These are phyloP conservation scores for Brachyhypopomus occidentalis DNA, from an alignment of 2,113 vertebrate species.

Conservation along the genomic window DNA sequence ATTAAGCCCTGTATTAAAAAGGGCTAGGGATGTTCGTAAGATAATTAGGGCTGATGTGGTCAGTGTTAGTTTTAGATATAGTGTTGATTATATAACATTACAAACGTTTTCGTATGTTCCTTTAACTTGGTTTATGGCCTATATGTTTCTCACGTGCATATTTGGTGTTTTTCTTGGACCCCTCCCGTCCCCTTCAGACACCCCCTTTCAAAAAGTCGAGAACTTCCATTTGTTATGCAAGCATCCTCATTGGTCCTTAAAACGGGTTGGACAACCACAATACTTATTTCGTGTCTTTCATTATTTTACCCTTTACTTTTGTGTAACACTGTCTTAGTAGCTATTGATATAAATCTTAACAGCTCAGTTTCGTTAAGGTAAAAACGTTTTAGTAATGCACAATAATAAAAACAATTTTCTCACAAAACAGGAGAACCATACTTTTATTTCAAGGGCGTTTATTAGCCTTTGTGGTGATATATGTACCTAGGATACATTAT, in stretches of 20 bases:
- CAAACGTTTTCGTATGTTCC: not conserved
- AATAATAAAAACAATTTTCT: not conserved
- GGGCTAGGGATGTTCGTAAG: too few relatives aligned
- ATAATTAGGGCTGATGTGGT: not conserved
- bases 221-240: not conserved
- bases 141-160: not conserved
- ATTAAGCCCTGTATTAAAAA: too few relatives aligned
- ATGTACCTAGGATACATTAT: constrained; percentile 66
- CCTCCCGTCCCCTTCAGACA: not conserved
- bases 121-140: not conserved
- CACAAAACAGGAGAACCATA: constrained; percentile 42
- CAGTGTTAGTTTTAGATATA: not conserved
- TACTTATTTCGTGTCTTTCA: too few relatives aligned
- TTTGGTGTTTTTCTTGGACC: not conserved
- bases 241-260: too few relatives aligned
- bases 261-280: too few relatives aligned
- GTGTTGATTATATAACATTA: constrained; percentile 11
- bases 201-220: not conserved
- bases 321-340: too few relatives aligned
- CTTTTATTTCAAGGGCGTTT: constrained; percentile 67
- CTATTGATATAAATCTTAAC: too few relatives aligned
- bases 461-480: constrained; percentile 69
- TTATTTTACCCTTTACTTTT: too few relatives aligned
- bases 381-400: not conserved
- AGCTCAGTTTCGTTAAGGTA: not conserved